Conservation (phyloP, 2,888 invertebrate genomes). For the Cosmia trapezina region DNA sequence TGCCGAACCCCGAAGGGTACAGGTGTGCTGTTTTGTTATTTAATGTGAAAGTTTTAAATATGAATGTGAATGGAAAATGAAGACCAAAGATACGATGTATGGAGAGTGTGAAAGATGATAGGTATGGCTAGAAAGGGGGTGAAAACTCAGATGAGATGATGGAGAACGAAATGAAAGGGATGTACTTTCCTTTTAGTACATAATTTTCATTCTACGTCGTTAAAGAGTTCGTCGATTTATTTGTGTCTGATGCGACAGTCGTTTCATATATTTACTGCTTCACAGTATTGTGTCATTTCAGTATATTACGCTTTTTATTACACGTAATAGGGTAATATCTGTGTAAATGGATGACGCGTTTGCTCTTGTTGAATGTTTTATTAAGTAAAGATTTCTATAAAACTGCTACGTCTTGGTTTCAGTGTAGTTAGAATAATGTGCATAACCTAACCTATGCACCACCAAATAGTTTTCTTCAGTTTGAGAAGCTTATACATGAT, state of each 20-base stretch:
- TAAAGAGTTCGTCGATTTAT: slow-evolving; percentile 17
- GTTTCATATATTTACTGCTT: slow-evolving; percentile 16
- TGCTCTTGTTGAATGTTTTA: background rate
- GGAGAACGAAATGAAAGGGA: background rate
- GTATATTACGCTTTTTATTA: background rate
- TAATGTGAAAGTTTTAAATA: background rate
- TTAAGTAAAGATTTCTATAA: background rate
- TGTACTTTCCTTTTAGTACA: background rate
- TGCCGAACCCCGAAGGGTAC: too few relatives aligned
- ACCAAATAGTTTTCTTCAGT: background rate
- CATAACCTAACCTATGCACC: background rate
- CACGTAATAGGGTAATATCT: background rate
- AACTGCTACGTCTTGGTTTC: background rate
- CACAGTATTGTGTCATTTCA: slow-evolving; percentile 7
- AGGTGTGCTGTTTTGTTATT: background rate
- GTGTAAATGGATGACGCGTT: background rate
- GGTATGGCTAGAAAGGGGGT: background rate
- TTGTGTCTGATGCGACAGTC: slow-evolving; percentile 1
- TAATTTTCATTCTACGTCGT: background rate
- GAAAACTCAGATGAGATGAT: background rate
- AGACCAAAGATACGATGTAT: too few relatives aligned
- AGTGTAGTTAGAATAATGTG: background rate
- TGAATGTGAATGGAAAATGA: background rate
- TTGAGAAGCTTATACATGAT: background rate
- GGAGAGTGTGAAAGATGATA: too few relatives aligned